These are phyloP conservation scores for Drosophila heteroneura DNA, from an alignment of 2,888 invertebrate genomes.

Conservation along the genomic window DNA sequence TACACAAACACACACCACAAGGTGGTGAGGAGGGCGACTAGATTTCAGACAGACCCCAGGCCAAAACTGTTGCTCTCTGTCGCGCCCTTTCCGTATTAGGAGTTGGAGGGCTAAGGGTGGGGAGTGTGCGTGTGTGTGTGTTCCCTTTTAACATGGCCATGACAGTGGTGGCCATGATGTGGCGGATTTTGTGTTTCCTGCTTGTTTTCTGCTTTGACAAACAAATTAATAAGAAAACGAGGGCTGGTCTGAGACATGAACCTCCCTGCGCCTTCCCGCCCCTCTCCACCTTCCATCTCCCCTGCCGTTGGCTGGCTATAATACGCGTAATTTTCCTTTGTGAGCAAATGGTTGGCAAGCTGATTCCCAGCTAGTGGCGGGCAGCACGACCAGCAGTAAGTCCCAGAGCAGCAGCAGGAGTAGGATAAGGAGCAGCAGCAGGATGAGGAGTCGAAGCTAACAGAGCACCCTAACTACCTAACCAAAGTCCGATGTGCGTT, in stretches of 20 bases:
- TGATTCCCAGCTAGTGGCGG: slow-evolving; percentile 39
- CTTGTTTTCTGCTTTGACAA: slow-evolving; percentile 64
- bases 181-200: slow-evolving; percentile 69
- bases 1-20: neutral
- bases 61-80: slow-evolving; percentile 52
- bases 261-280: neutral
- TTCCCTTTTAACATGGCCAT: slow-evolving; percentile 24
- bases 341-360: slow-evolving; percentile 64
- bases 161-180: slow-evolving; percentile 57
- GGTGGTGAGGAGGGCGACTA: neutral
- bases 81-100: slow-evolving; percentile 5
- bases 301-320: slow-evolving; percentile 50
- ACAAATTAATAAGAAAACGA: slow-evolving; percentile 75
- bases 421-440: neutral
- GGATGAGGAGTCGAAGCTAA: neutral
- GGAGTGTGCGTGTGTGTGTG: neutral
- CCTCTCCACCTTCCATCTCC: neutral
- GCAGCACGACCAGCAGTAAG: slow-evolving; percentile 45
- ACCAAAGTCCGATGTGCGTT: slow-evolving; percentile 27
- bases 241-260: slow-evolving; percentile 53
- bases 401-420: neutral
- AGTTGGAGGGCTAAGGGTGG: neutral
- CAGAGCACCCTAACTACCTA: slow-evolving; percentile 22
- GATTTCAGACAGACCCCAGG: neutral
- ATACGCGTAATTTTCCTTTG: slow-evolving; percentile 78